A percentile compares a stretch with the other conserved stretches of the same genome.
Conservation (phyloP, 1,140 invertebrate genomes). For the Littorina saxatilis region DNA sequence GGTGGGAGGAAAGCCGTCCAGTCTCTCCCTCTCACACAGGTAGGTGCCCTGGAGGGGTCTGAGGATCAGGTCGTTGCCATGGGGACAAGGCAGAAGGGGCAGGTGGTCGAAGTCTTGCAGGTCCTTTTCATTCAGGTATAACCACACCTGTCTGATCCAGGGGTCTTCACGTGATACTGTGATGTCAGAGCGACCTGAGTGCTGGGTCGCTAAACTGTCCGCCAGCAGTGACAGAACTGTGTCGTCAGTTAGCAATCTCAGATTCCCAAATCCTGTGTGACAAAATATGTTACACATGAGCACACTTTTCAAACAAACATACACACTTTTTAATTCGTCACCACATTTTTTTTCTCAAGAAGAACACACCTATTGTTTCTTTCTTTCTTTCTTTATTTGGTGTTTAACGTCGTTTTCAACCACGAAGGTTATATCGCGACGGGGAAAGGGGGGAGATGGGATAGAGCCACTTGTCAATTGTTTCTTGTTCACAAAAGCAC, state of each 20-base stretch:
- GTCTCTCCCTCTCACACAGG: background rate
- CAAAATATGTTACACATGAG: no score
- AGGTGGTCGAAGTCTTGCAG: background rate
- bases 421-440: no score
- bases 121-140: background rate
- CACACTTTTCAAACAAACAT: no score
- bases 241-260: background rate
- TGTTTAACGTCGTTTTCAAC: no score
- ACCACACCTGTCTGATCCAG: conserved; percentile 16
- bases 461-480: no score
- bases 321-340: no score
- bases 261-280: background rate
- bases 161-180: background rate
- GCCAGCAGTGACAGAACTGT: background rate
- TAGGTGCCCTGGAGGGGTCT: background rate
- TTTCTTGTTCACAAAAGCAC: no score
- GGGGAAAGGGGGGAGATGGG: no score
- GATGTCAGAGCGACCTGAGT: background rate
- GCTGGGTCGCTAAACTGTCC: background rate
- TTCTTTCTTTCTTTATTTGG: no score
- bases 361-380: no score
- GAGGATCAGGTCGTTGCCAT: background rate
- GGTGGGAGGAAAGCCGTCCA: background rate
- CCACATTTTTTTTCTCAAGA: no score
- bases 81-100: conserved; percentile 4